Evolutionary conservation across 1,140 invertebrate species (phyloP), one percentile per base, ranked within the genome.

Genomic region (Habropoda laboriosa): DNA sequence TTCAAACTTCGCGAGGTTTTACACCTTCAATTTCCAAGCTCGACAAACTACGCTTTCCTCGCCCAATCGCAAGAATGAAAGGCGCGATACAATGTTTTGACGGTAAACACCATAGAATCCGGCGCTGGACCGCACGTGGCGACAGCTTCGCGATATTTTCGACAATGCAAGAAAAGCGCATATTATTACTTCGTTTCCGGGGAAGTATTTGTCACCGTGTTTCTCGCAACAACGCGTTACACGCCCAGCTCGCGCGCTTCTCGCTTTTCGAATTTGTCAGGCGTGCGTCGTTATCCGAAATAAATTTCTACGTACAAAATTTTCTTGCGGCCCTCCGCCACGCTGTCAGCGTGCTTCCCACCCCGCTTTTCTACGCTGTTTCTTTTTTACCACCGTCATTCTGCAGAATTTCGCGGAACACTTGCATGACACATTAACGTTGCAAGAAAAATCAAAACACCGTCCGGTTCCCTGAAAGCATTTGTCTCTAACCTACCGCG

Each of bases 371-470:
- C 5, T 0, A 13, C 30, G 10, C 49, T n/a, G 24, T 60, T 38
- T 42, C 45, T 60, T 60, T 38, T 53, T 71, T 47, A 21, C 40
- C 75, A 10, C 18, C 75, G 75, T 40, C 66, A 45, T 58, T 49
- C 55, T 67, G 13, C 32, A 27, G 55, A 47, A 71, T 78, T 60
- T 78, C 75, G 66, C 66, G 53, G 51, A 58, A 55, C 53, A 16
- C 53, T 27, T 30, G 24, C 63, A 45, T 21, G 61, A 75, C 49
- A 40, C 61, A 42, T 61, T 74, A 63, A 74, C 72, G 47, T 18
- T 58, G 51, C 66, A 51, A 78, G 75, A 71, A 78, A 78, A 78
- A 78, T 78, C 67, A 60, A 78, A 78, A 78, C 66, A 30, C 42
- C 35, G 13, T 27, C n/a, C 32, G n/a, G 30, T 71, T 78, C 55